phyloP scores from a whole-genome alignment of 2,888 invertebrate genomes.

The Diogma glabrata region DNA sequence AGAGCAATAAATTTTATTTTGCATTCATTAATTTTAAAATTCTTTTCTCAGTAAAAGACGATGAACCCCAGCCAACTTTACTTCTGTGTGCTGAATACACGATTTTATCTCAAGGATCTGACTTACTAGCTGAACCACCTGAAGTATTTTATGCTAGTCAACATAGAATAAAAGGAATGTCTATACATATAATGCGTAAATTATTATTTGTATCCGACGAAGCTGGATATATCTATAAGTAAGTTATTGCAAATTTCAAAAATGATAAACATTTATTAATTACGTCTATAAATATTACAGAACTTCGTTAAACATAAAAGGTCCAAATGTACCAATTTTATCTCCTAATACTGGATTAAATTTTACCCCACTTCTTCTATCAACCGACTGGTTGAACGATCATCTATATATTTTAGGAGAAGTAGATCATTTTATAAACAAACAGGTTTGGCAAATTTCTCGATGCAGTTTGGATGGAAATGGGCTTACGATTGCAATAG shows the following conservation, averaged over 20 bases:
- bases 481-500: slow-evolving; percentile 55
- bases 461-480: slow-evolving; percentile 64
- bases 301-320: slow-evolving; percentile 26
- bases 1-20: too few relatives aligned
- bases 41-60: slow-evolving; percentile 14
- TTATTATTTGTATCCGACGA: slow-evolving; percentile 68
- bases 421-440: slow-evolving; percentile 32
- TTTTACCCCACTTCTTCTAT: slow-evolving; percentile 56
- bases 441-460: slow-evolving; percentile 56
- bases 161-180: slow-evolving; percentile 48
- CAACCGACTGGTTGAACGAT: slow-evolving; percentile 82
- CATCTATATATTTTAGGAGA: slow-evolving; percentile 74
- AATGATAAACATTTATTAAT: slow-evolving; percentile 16
- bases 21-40: too few relatives aligned
- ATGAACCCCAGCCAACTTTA: slow-evolving; percentile 29
- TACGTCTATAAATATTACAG: slow-evolving; percentile 10
- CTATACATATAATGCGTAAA: slow-evolving; percentile 60
- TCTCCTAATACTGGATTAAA: slow-evolving; percentile 43
- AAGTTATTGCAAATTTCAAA: too few relatives aligned
- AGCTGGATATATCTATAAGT: slow-evolving; percentile 48
- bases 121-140: slow-evolving; percentile 19
- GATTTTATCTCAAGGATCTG: slow-evolving; percentile 52
- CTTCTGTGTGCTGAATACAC: slow-evolving; percentile 58
- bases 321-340: slow-evolving; percentile 36
- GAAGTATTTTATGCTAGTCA: slow-evolving; percentile 26